These are phyloP conservation scores for Thunnus maccoyii DNA, from an alignment of 2,113 vertebrate species.

Conservation along the genomic window DNA sequence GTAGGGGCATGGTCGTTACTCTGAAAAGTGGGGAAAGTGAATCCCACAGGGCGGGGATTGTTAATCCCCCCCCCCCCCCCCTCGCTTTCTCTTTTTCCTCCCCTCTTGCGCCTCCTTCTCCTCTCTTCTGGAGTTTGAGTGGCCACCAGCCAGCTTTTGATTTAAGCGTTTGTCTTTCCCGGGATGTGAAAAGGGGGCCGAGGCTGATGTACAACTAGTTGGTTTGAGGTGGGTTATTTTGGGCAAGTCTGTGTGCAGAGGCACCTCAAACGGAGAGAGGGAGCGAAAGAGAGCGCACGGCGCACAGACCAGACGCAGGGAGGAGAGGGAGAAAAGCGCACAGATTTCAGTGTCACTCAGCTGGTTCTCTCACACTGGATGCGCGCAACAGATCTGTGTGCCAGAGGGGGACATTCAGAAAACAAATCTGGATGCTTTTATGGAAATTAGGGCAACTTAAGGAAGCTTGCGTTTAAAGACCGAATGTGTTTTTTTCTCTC, in stretches of 20 bases:
- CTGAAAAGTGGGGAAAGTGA: constrained; percentile 73
- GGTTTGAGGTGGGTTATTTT: constrained; percentile 84
- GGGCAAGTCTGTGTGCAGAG: constrained; percentile 83
- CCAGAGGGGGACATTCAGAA: not conserved
- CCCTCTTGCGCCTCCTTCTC: constrained; percentile 49
- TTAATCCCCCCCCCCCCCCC: constrained; percentile 29
- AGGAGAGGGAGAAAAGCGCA: constrained; percentile 69
- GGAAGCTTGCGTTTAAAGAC: not conserved
- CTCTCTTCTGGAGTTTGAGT: constrained; percentile 74
- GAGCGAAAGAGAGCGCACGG: constrained; percentile 67
- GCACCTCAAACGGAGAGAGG: constrained; percentile 72
- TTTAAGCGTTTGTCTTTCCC: constrained; percentile 89
- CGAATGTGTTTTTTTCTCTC: constrained; percentile 2
- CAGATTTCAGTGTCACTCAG: constrained; percentile 60
- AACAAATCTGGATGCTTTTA: constrained; percentile 30
- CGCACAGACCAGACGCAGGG: constrained; percentile 62
- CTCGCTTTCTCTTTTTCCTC: constrained; percentile 20
- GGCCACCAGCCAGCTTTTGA: constrained; percentile 84
- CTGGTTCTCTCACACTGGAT: constrained; percentile 57
- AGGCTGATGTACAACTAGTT: constrained; percentile 80
- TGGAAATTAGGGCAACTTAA: constrained; percentile 38
- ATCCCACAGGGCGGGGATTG: constrained; percentile 69
- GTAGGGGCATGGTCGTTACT: constrained; percentile 70
- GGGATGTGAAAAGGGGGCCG: constrained; percentile 76
- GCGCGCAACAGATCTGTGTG: constrained; percentile 65